Conservation (phyloP, 2,113 vertebrate genomes). For the Athene noctua region DNA sequence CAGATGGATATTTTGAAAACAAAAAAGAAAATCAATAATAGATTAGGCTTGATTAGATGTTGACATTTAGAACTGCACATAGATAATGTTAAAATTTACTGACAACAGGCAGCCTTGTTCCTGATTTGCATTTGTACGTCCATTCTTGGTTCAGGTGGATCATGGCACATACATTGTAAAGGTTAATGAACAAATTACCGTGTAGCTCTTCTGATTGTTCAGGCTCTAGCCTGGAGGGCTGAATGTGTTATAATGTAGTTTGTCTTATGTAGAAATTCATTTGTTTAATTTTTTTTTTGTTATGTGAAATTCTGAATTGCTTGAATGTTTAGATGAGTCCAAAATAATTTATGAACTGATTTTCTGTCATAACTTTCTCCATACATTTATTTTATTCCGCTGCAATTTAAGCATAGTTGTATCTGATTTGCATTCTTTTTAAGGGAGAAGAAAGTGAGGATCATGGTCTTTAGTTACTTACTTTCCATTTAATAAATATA, state of each 20-base stretch:
- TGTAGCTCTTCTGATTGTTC: background rate
- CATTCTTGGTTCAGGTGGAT: background rate
- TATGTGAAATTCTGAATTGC: background rate
- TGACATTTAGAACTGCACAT: conserved; percentile 67
- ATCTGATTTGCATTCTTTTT: background rate
- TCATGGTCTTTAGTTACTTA: background rate
- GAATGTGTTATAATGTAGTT: background rate
- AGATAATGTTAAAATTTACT: conserved; percentile 63
- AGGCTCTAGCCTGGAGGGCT: background rate
- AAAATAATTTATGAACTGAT: background rate
- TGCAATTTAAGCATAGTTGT: background rate
- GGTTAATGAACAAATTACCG: conserved; percentile 36
- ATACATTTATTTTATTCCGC: background rate
- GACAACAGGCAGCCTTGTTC: conserved; percentile 33
- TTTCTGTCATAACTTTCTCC: background rate
- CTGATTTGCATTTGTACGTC: conserved; percentile 34
- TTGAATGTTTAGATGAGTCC: background rate
- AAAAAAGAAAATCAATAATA: conserved; percentile 61
- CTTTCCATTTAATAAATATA: background rate
- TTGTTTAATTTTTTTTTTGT: background rate
- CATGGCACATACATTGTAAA: background rate
- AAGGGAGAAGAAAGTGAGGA: background rate
- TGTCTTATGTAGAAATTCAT: background rate
- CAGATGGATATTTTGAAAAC: conserved; percentile 61
- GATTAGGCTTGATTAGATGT: conserved; percentile 67